These are phyloP conservation scores for Melipona beecheii DNA, from an alignment of 2,888 invertebrate species.

Conservation along the genomic window DNA sequence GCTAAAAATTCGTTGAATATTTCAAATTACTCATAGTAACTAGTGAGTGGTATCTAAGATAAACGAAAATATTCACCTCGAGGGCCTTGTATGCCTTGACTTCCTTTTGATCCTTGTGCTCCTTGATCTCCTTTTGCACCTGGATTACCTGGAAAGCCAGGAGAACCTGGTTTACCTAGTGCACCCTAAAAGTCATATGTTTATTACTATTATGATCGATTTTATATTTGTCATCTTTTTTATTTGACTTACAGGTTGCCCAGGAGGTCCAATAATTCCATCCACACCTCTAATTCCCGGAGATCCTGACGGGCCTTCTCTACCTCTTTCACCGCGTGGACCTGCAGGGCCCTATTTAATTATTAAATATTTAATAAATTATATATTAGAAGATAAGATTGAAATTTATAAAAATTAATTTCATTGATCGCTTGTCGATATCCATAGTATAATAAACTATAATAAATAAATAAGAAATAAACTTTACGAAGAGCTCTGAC, in stretches of 20 bases:
- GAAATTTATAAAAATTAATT: not conserved
- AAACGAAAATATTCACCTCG: conserved; percentile 84
- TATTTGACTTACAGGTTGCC: conserved; percentile 86
- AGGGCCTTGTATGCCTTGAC: conserved; percentile 92
- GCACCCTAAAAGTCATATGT: conserved; percentile 86
- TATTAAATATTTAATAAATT: conserved; percentile 7
- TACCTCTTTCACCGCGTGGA: conserved; percentile 92
- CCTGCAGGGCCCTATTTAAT: conserved; percentile 89
- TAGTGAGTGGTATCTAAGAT: not conserved
- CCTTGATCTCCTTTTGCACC: conserved; percentile 94
- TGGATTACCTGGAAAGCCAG: conserved; percentile 93
- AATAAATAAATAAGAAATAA: too few relatives aligned
- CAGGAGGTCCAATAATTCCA: conserved; percentile 92
- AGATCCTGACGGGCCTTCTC: conserved; percentile 92
- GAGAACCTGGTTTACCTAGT: conserved; percentile 92
- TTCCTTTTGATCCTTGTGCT: conserved; percentile 90
- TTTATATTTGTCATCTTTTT: not conserved
- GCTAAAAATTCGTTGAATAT: not conserved
- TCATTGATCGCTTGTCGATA: not conserved
- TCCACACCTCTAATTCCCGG: conserved; percentile 92
- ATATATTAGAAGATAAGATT: conserved; percentile 5
- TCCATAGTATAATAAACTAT: too few relatives aligned
- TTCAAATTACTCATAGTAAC: not conserved
- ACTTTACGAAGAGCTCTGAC: too few relatives aligned
- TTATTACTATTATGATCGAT: not conserved